A percentile compares a stretch with the other conserved stretches of the same genome.
Conservation (phyloP, 2,888 invertebrate genomes). For the Neoitamus cyanurus region DNA sequence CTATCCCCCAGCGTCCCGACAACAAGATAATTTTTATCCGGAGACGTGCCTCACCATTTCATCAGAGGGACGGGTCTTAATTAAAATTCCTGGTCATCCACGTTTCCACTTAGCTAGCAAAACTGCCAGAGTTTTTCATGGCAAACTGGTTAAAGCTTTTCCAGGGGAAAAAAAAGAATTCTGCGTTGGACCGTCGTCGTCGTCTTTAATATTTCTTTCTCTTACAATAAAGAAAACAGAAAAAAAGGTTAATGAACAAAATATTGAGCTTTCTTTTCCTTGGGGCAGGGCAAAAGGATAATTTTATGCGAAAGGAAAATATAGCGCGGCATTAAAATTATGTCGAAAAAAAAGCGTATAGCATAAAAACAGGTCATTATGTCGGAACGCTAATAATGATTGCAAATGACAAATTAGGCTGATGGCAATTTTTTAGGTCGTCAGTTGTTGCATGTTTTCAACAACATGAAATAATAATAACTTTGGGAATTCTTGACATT, state of each 20-base stretch:
- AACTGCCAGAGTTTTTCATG: slow-evolving; percentile 1
- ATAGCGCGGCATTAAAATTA: background rate
- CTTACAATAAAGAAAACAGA: background rate
- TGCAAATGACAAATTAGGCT: background rate
- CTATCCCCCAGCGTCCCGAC: background rate
- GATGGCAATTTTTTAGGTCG: background rate
- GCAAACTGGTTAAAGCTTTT: background rate
- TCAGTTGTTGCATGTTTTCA: background rate
- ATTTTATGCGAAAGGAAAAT: background rate
- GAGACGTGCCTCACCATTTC: background rate
- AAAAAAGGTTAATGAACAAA: background rate
- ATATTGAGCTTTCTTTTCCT: background rate
- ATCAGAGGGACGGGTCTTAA: background rate
- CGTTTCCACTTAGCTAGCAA: slow-evolving; percentile 1
- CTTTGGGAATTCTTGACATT: background rate
- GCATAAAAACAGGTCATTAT: background rate
- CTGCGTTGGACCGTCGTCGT: background rate
- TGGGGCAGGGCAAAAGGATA: background rate
- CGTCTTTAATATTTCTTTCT: background rate
- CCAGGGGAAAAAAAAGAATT: background rate
- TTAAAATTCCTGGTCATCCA: background rate
- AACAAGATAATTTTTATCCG: slow-evolving; percentile 1
- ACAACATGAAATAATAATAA: background rate
- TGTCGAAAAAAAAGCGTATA: background rate
- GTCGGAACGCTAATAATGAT: background rate